A percentile compares a stretch with the other conserved stretches of the same genome.
Evolutionary conservation across 2,888 invertebrate species (phyloP).

Genomic region (Scaptomyza parva): DNA sequence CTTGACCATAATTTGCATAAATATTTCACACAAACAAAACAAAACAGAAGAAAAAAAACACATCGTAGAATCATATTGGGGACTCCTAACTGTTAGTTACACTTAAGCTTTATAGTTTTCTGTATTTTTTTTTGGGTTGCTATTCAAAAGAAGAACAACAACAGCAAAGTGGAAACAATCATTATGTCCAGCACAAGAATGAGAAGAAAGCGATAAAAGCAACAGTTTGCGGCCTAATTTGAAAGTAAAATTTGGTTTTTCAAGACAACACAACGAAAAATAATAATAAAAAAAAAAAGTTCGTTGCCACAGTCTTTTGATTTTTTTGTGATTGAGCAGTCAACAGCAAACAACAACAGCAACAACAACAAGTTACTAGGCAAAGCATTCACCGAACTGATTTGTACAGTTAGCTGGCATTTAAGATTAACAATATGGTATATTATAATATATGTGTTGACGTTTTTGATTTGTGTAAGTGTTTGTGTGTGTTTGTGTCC

Average conservation of each 20-base stretch:
- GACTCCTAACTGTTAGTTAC: conserved; percentile 73
- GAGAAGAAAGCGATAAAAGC: conserved; percentile 78
- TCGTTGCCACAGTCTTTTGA: conserved; percentile 59
- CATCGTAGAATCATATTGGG: conserved; percentile 61
- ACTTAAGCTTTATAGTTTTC: conserved; percentile 46
- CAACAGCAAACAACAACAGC: conserved; percentile 17
- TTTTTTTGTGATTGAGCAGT: conserved; percentile 44
- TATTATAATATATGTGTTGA: conserved; percentile 41
- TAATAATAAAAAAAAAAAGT: conserved; percentile 24
- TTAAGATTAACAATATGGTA: conserved; percentile 57
- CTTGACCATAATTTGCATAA: conserved; percentile 73
- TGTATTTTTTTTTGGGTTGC: conserved; percentile 18
- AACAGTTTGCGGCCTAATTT: conserved; percentile 78
- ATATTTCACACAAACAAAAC: conserved; percentile 71
- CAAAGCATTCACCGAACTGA: conserved; percentile 13
- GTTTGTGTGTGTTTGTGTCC: conserved; percentile 31
- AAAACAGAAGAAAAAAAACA: conserved; percentile 16
- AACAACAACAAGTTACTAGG: neutral
- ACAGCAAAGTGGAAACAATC: conserved; percentile 57
- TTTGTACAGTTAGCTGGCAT: conserved; percentile 69
- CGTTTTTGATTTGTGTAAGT: conserved; percentile 46
- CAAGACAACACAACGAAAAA: conserved; percentile 23
- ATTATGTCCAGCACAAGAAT: conserved; percentile 66
- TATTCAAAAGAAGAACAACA: conserved; percentile 67
- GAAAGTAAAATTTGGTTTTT: conserved; percentile 72